Conservation (phyloP, 2,888 invertebrate genomes). For the Drosophila crucigera region DNA sequence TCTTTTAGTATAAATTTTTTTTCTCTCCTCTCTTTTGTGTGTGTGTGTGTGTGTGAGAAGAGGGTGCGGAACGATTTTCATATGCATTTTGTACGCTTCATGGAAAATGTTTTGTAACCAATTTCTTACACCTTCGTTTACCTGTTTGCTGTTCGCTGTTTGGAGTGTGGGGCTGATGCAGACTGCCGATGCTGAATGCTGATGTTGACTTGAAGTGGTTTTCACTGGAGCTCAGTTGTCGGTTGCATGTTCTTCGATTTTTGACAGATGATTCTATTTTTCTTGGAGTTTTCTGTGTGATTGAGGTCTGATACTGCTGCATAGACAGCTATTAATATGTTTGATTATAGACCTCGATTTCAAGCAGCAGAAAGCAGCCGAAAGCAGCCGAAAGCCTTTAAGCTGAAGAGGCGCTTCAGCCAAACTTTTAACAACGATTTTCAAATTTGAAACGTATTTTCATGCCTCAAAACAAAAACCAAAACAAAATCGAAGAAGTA, state of each 20-base stretch:
- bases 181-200: slow-evolving; percentile 47
- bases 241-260: slow-evolving; percentile 78
- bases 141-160: slow-evolving; percentile 56
- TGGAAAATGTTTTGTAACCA: slow-evolving; percentile 71
- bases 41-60: slow-evolving; percentile 31
- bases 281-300: slow-evolving; percentile 46
- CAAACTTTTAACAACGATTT: slow-evolving; percentile 59
- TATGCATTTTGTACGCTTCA: slow-evolving; percentile 79
- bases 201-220: slow-evolving; percentile 47
- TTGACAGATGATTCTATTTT: slow-evolving; percentile 75
- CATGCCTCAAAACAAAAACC: slow-evolving; percentile 47
- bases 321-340: slow-evolving; percentile 76
- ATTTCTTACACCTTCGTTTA: slow-evolving; percentile 78
- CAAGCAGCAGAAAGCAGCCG: slow-evolving; percentile 36
- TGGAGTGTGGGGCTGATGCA: slow-evolving; percentile 26
- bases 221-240: slow-evolving; percentile 61
- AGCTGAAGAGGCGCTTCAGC: slow-evolving; percentile 21
- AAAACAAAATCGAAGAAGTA: slow-evolving; percentile 7
- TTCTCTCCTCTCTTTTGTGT: neutral
- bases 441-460: slow-evolving; percentile 76
- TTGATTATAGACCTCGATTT: slow-evolving; percentile 74
- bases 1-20: neutral
- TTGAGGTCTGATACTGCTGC: slow-evolving; percentile 64
- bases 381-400: slow-evolving; percentile 22
- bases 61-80: slow-evolving; percentile 67